Conservation (phyloP, 2,113 vertebrate species). For the Semicossyphus pulcher region DNA sequence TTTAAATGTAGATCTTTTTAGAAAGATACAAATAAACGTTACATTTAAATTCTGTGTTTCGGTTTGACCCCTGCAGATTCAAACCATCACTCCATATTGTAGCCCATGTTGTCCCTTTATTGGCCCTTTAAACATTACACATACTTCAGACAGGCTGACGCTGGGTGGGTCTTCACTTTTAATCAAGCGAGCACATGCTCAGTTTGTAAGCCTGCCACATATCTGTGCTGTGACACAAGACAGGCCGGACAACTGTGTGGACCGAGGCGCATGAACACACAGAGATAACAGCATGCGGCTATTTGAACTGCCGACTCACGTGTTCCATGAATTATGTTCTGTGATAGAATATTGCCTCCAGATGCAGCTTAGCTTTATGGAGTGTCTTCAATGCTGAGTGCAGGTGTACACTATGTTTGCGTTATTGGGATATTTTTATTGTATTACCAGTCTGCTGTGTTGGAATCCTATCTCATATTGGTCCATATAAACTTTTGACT, state of each 20-base stretch:
- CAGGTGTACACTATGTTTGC: background rate
- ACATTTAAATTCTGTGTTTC: background rate
- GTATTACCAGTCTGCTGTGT: background rate
- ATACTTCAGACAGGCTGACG: background rate
- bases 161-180: background rate
- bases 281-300: background rate
- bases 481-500: no score
- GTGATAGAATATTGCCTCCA: slow-evolving; percentile 27
- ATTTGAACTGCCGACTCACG: background rate
- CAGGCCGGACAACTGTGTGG: background rate
- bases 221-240: slow-evolving; percentile 23
- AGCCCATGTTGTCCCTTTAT: background rate
- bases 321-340: slow-evolving; percentile 12
- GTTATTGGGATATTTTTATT: background rate
- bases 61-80: background rate
- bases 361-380: background rate
- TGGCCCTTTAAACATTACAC: background rate
- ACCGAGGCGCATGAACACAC: background rate
- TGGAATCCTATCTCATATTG: background rate
- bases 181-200: slow-evolving; percentile 48
- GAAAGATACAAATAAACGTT: no score
- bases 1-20: no score
- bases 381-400: background rate
- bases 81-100: background rate
- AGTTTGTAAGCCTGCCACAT: slow-evolving; percentile 37